phyloP scores from a whole-genome alignment of 2,797 vertebrate species.

The Myotis myotis region DNA sequence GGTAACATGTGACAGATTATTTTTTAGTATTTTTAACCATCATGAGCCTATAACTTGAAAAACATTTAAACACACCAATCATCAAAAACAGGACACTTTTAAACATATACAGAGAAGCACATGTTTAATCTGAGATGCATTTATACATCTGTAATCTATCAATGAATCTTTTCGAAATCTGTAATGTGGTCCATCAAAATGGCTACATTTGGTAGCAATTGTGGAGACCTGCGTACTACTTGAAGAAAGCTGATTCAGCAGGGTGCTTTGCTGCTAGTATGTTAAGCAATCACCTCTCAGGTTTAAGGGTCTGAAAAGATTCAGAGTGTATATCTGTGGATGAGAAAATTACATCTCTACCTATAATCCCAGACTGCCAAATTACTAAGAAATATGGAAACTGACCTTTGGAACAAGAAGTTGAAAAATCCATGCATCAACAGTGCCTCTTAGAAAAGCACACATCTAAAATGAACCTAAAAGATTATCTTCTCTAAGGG shows the following conservation, averaged over 20 bases:
- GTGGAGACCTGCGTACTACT: background rate
- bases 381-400: constrained; percentile 40
- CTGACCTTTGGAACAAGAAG: background rate
- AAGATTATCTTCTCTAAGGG: background rate
- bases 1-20: background rate
- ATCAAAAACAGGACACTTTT: constrained; percentile 27
- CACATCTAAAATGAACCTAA: constrained; percentile 29
- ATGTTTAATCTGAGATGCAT: constrained; percentile 45
- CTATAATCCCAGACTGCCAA: background rate
- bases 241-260: constrained; percentile 27
- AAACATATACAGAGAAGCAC: constrained; percentile 50
- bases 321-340: constrained; percentile 19
- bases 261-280: background rate
- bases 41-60: background rate
- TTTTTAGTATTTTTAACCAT: constrained; percentile 14
- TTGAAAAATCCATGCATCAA: constrained; percentile 26
- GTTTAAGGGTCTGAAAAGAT: background rate
- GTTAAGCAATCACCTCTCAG: background rate
- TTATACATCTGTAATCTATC: constrained; percentile 27
- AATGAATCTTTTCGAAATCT: constrained; percentile 36
- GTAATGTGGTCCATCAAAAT: constrained; percentile 16
- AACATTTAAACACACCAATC: constrained; percentile 28
- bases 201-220: constrained; percentile 29
- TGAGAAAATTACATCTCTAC: constrained; percentile 45
- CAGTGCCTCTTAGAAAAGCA: constrained; percentile 12